Base-by-base conservation (phyloP, 2,888 invertebrate genomes). In the Rhingia rostrata region DNA sequence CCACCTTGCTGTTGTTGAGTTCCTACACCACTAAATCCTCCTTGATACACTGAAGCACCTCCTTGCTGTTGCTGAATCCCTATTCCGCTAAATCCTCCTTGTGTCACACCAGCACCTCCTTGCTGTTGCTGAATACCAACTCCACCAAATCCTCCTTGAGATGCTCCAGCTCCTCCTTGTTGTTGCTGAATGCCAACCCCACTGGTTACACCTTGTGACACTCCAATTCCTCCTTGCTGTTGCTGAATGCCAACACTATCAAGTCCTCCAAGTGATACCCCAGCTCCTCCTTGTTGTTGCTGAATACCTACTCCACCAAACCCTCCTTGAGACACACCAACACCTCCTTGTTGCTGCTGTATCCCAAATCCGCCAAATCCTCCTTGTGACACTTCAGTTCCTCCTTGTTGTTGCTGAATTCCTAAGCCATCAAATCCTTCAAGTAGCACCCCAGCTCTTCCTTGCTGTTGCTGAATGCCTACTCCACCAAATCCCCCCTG, bases 401-500 rank as follows among this genome's bases (percentile, higher is more conserved):
- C 66, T 9, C 67, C 45, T 54, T 53, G 53, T 6, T n/a, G 5
- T 6, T 67, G 67, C 33, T 53, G 54, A 6, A 53, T 12, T 3
- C 67, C 67, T 10, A 67, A 43, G 4, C 67, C 54, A 54, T 12
- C 54, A 32, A 37, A 14, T 22, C 22, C 22, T 22, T 2, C 22
- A 2, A n/a, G 22, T 22, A 2, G 2, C 22, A 22, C 22, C 2
- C 22, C 22, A 22, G 22, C 22, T 2, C 22, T 2, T 22, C 22
- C 22, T 22, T 22, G 22, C 22, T 22, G 22, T 22, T 22, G 22
- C 22, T 22, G 22, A 22, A 22, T 22, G 2, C 22, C 22, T 22
- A 22, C 22, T 2, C 22, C 22, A 2, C 2, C 22, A 22, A 22
- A 22, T 22, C 83, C 79, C 0, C 35, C 0, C 1, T 0, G 32